Percentiles rank a stretch among this genome's conserved stretches.
Conservation (phyloP, 2,888 invertebrate species). For the Coecobrya sp. region DNA sequence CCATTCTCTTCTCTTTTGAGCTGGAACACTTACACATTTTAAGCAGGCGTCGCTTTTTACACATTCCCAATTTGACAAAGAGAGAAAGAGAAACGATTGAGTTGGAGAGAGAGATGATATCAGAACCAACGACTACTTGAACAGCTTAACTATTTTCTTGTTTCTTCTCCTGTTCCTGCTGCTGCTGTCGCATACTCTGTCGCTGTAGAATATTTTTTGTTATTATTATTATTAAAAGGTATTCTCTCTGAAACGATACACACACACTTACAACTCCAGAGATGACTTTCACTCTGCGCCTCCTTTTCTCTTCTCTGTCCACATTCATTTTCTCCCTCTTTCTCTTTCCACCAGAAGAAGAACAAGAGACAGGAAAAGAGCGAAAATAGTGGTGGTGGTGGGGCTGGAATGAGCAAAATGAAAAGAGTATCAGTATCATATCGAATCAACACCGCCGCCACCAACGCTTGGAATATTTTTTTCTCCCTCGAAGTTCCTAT, state of each 20-base stretch:
- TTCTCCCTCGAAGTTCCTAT: constrained; percentile 7
- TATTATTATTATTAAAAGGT: constrained; percentile 31
- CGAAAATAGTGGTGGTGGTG: not conserved
- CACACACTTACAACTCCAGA: constrained; percentile 19
- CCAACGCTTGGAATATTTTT: not conserved
- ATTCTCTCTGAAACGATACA: not conserved
- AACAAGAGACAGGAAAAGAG: constrained; percentile 19
- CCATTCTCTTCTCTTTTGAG: constrained; percentile 24
- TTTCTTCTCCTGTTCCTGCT: not conserved
- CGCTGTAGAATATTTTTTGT: not conserved
- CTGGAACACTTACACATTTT: constrained; percentile 64
- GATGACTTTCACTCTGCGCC: constrained; percentile 55
- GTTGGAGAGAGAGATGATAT: constrained; percentile 22
- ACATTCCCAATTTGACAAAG: constrained; percentile 64
- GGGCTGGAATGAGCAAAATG: not conserved
- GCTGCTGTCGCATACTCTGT: no score
- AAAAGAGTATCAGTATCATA: not conserved
- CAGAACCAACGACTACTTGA: not conserved
- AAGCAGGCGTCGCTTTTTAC: constrained; percentile 44
- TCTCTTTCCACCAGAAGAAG: not conserved
- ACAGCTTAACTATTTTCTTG: not conserved
- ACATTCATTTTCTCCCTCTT: constrained; percentile 37
- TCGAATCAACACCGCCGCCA: not conserved
- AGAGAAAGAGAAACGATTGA: constrained; percentile 35
- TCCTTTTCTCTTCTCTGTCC: not conserved